phyloP scores from a whole-genome alignment of 2,797 vertebrate species.

The Falco cherrug region DNA sequence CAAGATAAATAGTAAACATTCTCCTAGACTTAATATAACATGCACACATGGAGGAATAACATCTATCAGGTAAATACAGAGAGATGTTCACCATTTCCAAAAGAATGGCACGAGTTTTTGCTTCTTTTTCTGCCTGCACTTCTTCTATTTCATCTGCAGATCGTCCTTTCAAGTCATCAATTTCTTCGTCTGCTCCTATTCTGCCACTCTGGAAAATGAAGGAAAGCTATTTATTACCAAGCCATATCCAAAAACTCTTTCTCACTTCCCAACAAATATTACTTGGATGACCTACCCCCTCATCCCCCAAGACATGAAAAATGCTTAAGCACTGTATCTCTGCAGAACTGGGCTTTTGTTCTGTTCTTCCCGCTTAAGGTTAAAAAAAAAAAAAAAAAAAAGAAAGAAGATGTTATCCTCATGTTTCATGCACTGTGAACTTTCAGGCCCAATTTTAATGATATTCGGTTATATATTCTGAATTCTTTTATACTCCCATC shows the following conservation, averaged over 20 bases:
- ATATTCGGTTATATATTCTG: background rate
- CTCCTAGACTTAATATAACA: background rate
- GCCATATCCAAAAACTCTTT: background rate
- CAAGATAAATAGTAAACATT: background rate
- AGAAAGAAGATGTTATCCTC: background rate
- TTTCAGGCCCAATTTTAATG: background rate
- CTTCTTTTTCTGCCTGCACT: constrained; percentile 91
- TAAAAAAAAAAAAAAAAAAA: background rate
- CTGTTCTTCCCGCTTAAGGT: background rate
- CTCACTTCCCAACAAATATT: background rate
- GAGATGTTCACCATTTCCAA: constrained; percentile 90
- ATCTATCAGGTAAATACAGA: background rate
- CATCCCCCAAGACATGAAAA: background rate
- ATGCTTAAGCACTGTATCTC: background rate
- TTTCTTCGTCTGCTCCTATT: constrained; percentile 95
- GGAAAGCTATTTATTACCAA: background rate
- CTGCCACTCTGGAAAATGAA: constrained; percentile 88
- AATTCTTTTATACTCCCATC: background rate
- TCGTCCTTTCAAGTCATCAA: constrained; percentile 88
- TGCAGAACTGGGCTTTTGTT: background rate
- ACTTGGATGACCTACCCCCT: background rate
- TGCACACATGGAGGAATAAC: background rate
- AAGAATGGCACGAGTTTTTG: constrained; percentile 94
- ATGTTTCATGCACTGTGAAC: background rate
- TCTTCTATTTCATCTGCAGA: constrained; percentile 90